Percentiles rank a stretch among this genome's conserved stretches.
Conservation (phyloP, 2,888 invertebrate genomes). For the Orthosia gracilis region DNA sequence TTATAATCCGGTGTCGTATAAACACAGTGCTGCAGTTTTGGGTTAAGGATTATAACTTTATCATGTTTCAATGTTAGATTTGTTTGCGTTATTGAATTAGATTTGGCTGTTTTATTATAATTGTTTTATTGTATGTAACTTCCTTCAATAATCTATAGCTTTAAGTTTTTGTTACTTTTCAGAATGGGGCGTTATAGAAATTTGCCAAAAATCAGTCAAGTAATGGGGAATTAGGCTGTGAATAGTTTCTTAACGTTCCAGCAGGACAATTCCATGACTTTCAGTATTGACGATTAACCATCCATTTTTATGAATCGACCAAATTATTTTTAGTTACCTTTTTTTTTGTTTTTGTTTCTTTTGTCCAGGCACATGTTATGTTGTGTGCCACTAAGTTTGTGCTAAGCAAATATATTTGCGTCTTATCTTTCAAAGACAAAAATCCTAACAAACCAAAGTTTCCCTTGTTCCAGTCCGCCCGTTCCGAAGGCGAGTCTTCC, state of each 20-base stretch:
- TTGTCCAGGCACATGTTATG: too few relatives aligned
- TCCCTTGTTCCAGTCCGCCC: constrained; percentile 82
- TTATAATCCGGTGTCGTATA: constrained; percentile 2
- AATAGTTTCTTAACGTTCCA: background rate
- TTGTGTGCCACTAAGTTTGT: too few relatives aligned
- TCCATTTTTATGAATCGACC: background rate
- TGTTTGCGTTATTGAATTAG: constrained; percentile 35
- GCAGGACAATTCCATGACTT: background rate
- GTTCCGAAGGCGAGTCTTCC: constrained; percentile 88
- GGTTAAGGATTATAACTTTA: constrained; percentile 37
- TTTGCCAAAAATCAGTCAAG: background rate
- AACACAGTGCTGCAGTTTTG: constrained; percentile 20
- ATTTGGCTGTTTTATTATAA: constrained; percentile 26
- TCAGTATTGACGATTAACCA: background rate
- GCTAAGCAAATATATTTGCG: too few relatives aligned
- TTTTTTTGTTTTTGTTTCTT: too few relatives aligned
- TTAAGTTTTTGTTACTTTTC: background rate
- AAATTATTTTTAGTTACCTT: too few relatives aligned
- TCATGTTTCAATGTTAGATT: constrained; percentile 46
- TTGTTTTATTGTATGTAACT: constrained; percentile 17
- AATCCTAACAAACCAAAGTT: background rate
- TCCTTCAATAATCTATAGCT: constrained; percentile 11
- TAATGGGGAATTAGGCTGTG: background rate
- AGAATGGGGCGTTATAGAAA: background rate
- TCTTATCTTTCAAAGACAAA: too few relatives aligned